A percentile compares a stretch with the other conserved stretches of the same genome.
Evolutionary conservation across 2,113 vertebrate genomes (phyloP).

Genomic region (Elanus axillaris): DNA sequence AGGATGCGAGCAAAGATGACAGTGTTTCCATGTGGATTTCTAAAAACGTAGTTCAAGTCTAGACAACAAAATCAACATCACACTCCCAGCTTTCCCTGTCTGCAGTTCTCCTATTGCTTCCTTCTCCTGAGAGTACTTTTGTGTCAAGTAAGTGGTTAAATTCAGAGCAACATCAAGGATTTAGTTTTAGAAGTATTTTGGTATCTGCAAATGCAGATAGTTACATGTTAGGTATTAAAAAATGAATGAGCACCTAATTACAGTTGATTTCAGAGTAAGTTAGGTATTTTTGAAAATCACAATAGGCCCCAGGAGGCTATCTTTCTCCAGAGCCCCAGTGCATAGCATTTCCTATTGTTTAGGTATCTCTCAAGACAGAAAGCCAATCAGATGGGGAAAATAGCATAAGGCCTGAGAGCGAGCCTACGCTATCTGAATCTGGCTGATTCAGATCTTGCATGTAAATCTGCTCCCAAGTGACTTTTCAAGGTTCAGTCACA

Average conservation of each 20-base stretch:
- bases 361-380: not conserved
- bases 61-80: not conserved
- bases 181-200: not conserved
- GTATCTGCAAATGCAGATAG: not conserved
- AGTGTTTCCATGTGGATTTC: not conserved
- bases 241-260: not conserved
- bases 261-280: not conserved
- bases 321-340: not conserved
- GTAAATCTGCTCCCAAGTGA: constrained; percentile 34
- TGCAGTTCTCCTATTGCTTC: not conserved
- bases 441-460: not conserved
- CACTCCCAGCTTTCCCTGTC: not conserved
- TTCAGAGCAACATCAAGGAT: not conserved
- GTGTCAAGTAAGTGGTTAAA: not conserved
- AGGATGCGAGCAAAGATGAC: not conserved
- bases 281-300: not conserved
- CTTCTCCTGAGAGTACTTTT: not conserved
- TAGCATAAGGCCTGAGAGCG: not conserved
- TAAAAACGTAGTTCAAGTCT: not conserved
- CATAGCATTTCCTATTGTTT: not conserved
- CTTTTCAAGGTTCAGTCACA: constrained; percentile 35
- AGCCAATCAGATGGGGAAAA: not conserved
- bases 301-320: not conserved
- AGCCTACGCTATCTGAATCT: not conserved
- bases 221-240: not conserved